phyloP scores from a whole-genome alignment of 2,113 vertebrate species.

The Cryptotis parvus region DNA sequence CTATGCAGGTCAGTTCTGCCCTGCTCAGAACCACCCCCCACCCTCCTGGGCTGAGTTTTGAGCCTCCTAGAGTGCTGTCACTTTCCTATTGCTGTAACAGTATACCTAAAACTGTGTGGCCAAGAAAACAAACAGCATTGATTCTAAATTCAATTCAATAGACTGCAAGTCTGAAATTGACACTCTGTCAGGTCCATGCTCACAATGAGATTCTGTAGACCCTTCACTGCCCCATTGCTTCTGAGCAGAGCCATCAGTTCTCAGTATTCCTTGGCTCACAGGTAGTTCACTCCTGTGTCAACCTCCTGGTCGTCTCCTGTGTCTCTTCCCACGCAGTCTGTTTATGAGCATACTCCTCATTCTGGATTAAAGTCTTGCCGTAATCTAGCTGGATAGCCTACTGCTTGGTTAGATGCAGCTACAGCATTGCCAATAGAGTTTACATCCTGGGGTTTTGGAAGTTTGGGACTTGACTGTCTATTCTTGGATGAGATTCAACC shows the following conservation, averaged over 20 bases:
- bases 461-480: too few relatives aligned
- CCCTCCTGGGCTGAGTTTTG: neutral
- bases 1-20: neutral
- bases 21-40: neutral
- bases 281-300: neutral
- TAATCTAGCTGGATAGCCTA: neutral
- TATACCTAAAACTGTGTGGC: too few relatives aligned
- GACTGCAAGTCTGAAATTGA: neutral
- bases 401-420: neutral
- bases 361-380: neutral
- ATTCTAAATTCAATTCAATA: neutral
- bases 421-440: neutral
- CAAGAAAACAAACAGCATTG: neutral
- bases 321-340: neutral
- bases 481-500: neutral
- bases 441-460: neutral
- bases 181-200: neutral
- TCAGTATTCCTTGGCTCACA: too few relatives aligned
- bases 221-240: neutral
- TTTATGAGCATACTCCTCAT: neutral
- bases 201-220: neutral
- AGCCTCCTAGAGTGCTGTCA: fast-evolving
- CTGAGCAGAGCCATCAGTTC: neutral
- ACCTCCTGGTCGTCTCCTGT: fast-evolving
- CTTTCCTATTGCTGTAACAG: neutral